Evolutionary conservation across 2,888 invertebrate genomes (phyloP).

Genomic region (Cecidostiba fungosa): DNA sequence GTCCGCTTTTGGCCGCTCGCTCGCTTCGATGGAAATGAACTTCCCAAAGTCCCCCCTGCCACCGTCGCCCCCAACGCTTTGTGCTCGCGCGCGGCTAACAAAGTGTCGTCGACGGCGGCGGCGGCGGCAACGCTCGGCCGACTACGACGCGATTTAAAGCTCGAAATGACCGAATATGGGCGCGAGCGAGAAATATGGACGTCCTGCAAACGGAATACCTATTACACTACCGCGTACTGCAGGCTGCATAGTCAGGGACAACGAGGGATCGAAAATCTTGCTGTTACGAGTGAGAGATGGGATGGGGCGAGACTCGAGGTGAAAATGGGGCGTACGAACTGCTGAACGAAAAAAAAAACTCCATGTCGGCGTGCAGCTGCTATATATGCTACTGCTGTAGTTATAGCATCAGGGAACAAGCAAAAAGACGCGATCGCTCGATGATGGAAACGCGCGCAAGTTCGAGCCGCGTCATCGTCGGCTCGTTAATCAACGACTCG

Average conservation of each 20-base stretch:
- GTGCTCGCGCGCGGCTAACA: constrained; percentile 57
- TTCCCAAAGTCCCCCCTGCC: constrained; percentile 53
- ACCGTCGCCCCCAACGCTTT: constrained; percentile 48
- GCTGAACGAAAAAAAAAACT: constrained; percentile 55
- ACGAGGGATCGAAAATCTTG: not conserved
- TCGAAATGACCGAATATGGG: constrained; percentile 53
- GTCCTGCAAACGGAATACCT: constrained; percentile 22
- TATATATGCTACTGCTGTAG: not conserved
- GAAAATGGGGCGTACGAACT: not conserved
- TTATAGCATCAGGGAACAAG: not conserved
- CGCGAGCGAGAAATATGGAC: constrained; percentile 55
- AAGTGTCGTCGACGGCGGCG: constrained; percentile 56
- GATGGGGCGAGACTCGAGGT: constrained; percentile 1
- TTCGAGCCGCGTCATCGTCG: constrained; percentile 74
- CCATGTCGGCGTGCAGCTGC: constrained; percentile 61
- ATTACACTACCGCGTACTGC: not conserved
- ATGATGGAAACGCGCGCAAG: constrained; percentile 69
- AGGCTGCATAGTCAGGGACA: not conserved
- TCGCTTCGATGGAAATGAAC: constrained; percentile 61
- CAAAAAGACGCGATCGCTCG: not conserved
- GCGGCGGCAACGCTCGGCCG: no score
- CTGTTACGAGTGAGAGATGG: not conserved
- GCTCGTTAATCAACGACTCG: constrained; percentile 76
- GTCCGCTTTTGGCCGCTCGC: constrained; percentile 14
- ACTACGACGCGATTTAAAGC: constrained; percentile 47